These are phyloP conservation scores for Parasteatoda lunata DNA, from an alignment of 2,888 invertebrate genomes.

Conservation along the genomic window DNA sequence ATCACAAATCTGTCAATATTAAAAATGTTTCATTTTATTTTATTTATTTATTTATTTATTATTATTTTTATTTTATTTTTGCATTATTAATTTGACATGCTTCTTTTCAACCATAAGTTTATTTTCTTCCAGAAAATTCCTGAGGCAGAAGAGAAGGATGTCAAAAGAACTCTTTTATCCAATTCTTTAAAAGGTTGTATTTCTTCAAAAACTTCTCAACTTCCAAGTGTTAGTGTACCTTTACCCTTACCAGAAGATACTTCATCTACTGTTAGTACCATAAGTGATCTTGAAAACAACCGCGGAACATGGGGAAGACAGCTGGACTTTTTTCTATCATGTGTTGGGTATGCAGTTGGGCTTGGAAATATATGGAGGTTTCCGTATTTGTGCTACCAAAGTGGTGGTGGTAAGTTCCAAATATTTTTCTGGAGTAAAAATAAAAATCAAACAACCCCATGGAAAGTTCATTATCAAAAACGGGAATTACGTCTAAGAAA, in stretches of 20 bases:
- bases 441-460: too few species aligned
- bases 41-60: background rate
- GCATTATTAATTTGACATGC: background rate
- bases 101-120: background rate
- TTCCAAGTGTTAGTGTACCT: conserved; percentile 26
- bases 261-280: conserved; percentile 46
- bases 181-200: conserved; percentile 26
- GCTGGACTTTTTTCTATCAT: conserved; percentile 67
- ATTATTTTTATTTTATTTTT: background rate
- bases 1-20: background rate
- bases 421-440: too few species aligned
- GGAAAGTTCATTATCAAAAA: too few species aligned
- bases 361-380: conserved; percentile 68
- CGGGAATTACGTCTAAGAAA: too few species aligned
- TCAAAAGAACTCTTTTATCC: background rate
- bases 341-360: conserved; percentile 68
- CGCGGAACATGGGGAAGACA: conserved; percentile 66
- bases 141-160: background rate
- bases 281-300: conserved; percentile 20
- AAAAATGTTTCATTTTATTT: background rate
- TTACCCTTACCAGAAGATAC: conserved; percentile 62
- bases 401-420: conserved; percentile 61
- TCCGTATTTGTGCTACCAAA: conserved; percentile 67
- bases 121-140: background rate
- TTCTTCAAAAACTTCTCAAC: conserved; percentile 16